Percentiles rank a stretch among this genome's conserved stretches.
Evolutionary conservation across 64 coral and sea anemone species (phyloP).

Genomic region (Montipora capricornis): DNA sequence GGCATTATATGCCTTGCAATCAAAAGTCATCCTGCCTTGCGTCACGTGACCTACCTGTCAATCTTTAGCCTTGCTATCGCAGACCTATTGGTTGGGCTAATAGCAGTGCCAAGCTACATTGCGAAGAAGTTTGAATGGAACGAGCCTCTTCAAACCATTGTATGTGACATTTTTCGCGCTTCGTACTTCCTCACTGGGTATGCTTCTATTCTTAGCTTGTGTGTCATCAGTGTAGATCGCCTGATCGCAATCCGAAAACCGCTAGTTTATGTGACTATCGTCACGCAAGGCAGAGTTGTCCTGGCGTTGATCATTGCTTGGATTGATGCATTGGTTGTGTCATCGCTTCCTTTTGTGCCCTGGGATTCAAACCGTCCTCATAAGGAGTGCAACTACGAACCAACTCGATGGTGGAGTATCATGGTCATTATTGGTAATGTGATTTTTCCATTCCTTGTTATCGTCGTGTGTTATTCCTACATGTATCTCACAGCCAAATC

Average conservation of each 20-base stretch:
- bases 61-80: slow-evolving; percentile 87
- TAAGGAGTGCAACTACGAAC: slow-evolving; percentile 72
- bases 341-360: slow-evolving; percentile 84
- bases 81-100: slow-evolving; percentile 87
- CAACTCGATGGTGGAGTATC: slow-evolving; percentile 87
- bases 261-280: slow-evolving; percentile 67
- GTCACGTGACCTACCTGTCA: slow-evolving; percentile 56
- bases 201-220: slow-evolving; percentile 90
- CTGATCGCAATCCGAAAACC: slow-evolving; percentile 88
- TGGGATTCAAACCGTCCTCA: neutral
- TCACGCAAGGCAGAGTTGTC: slow-evolving; percentile 65
- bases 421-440: slow-evolving; percentile 94
- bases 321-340: slow-evolving; percentile 78
- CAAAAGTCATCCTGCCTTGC: slow-evolving; percentile 63
- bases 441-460: slow-evolving; percentile 87
- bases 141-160: slow-evolving; percentile 21
- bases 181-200: slow-evolving; percentile 93
- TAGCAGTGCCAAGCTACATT: slow-evolving; percentile 94
- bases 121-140: slow-evolving; percentile 77
- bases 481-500: slow-evolving; percentile 71
- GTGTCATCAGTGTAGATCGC: slow-evolving; percentile 87
- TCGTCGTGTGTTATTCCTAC: slow-evolving; percentile 77
- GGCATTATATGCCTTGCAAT: slow-evolving; percentile 50
- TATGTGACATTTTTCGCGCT: slow-evolving; percentile 91
- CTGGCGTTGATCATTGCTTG: slow-evolving; percentile 68